A percentile compares a stretch with the other conserved stretches of the same genome.
Conservation (phyloP, 2,888 invertebrate genomes). For the Dysmachus trigonus region DNA sequence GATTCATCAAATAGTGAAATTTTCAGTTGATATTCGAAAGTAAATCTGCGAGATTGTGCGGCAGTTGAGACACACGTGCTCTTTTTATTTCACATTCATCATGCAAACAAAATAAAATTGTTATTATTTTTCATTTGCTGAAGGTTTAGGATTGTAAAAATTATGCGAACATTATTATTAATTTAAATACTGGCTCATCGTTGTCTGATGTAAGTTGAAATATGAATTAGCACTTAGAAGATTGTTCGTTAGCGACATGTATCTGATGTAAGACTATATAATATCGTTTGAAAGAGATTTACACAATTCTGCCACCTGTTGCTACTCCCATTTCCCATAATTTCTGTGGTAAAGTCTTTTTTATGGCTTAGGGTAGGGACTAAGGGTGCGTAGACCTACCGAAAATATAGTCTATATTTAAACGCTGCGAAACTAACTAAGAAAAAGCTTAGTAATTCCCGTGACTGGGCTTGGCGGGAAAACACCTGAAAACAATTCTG, state of each 20-base stretch:
- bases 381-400: neutral
- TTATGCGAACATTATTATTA: neutral
- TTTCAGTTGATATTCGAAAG: neutral
- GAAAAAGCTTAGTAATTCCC: neutral
- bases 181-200: neutral
- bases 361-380: neutral
- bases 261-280: neutral
- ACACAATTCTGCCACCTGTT: neutral
- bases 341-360: neutral
- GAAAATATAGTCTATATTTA: neutral
- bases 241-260: neutral
- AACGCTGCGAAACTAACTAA: neutral
- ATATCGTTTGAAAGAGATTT: neutral
- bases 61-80: neutral
- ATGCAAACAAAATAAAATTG: neutral
- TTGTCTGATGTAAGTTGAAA: neutral
- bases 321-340: neutral
- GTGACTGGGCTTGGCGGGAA: neutral
- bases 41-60: neutral
- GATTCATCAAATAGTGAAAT: neutral
- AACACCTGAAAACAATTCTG: neutral
- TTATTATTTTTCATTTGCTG: neutral
- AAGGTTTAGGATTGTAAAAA: neutral
- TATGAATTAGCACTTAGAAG: neutral
- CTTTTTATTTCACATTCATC: neutral